Evolutionary conservation across 1,140 invertebrate species (phyloP), one percentile per base, ranked within the genome.

Genomic region (Drosophila oshimai): DNA sequence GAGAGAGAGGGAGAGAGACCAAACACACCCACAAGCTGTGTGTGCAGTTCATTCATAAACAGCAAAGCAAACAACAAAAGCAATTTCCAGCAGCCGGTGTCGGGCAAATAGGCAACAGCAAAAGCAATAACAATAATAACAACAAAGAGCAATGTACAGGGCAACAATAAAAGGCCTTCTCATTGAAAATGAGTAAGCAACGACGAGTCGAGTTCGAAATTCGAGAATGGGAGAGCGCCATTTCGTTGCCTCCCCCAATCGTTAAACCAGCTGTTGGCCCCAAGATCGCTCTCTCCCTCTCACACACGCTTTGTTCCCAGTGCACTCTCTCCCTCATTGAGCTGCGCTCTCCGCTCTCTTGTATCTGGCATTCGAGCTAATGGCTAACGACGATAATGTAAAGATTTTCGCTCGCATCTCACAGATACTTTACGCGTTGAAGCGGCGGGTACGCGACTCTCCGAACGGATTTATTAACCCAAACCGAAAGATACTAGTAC

Each of bases 371-470:
- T 39, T 46, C 36, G 37, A 44, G 67, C 53, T 46, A 47, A n/a
- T n/a, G n/a, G n/a, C n/a, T n/a, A n/a, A n/a, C n/a, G n/a, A 55
- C 73, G 68, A 70, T 64, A 67, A 47, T 67, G 62, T 44, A 42
- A 60, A 51, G 57, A 68, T 62, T 68, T 61, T 33, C 37, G 22
- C 46, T 51, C 60, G 20, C 50, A 55, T 55, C 17, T 58, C 76
- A 58, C 74, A 83, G 79, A 78, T 83, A 84, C 42, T 84, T 83
- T 84, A 71, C 41, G 68, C 79, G 79, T 74, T 74, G 79, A 68
- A 41, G 74, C 74, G 76, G 24, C 74, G 64, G 76, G 79, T 77
- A 47, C 69, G 78, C 44, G 34, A 31, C 41, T 61, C 54, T 55
- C 28, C 10, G 34, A 7, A 28, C 22, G 28, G 53, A 12, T 62